These are phyloP conservation scores for Agonum fuliginosum DNA, from an alignment of 2,888 invertebrate species.

Conservation along the genomic window DNA sequence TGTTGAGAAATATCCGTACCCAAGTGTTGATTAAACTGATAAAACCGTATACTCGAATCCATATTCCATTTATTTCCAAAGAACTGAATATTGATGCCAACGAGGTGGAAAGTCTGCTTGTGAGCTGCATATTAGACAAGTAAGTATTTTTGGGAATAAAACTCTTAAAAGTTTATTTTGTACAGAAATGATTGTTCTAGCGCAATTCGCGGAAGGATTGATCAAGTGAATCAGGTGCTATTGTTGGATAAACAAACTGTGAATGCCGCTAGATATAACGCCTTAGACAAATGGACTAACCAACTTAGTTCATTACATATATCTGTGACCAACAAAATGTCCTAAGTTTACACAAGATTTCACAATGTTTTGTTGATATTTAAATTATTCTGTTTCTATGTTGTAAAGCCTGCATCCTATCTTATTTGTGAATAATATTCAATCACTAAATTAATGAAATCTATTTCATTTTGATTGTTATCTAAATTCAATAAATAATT, in stretches of 20 bases:
- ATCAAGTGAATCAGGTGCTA: conserved; percentile 95
- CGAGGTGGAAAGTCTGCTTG: conserved; percentile 96
- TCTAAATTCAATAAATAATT: too few relatives aligned
- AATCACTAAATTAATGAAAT: too few relatives aligned
- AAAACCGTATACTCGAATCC: conserved; percentile 97
- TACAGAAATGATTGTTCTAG: too few relatives aligned
- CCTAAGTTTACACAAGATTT: conserved; percentile 70
- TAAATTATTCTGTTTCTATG: too few relatives aligned
- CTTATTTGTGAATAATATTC: too few relatives aligned
- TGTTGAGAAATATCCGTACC: conserved; percentile 95
- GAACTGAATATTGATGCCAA: conserved; percentile 93
- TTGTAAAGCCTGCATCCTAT: too few relatives aligned
- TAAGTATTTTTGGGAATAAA: conserved; percentile 73
- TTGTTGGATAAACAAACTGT: conserved; percentile 88
- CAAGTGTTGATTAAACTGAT: conserved; percentile 98
- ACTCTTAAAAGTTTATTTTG: too few relatives aligned
- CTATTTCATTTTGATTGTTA: too few relatives aligned
- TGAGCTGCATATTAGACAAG: conserved; percentile 98
- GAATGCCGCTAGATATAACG: conserved; percentile 91
- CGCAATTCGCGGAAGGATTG: conserved; percentile 90
- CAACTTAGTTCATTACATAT: conserved; percentile 91
- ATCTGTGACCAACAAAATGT: conserved; percentile 96
- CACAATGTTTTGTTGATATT: too few relatives aligned
- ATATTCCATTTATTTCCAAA: conserved; percentile 97
- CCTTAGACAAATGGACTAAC: conserved; percentile 96